These are phyloP conservation scores for Phrynosoma platyrhinos DNA, from an alignment of 2,113 vertebrate species.

Conservation along the genomic window DNA sequence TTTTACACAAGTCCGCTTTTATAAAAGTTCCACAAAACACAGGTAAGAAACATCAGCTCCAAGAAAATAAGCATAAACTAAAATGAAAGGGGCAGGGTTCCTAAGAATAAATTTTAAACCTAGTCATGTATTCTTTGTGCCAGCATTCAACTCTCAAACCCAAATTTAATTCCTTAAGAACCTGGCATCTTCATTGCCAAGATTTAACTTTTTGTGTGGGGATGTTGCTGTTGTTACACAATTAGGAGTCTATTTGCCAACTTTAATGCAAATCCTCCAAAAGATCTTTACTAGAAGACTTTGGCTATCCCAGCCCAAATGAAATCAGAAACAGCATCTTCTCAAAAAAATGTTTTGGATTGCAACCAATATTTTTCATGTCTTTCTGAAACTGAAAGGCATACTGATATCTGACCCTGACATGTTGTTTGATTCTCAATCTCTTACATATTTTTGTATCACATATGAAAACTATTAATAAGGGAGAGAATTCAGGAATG, in stretches of 20 bases:
- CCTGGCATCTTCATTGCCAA: background rate
- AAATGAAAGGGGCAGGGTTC: background rate
- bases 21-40: background rate
- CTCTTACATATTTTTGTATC: background rate
- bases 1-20: background rate
- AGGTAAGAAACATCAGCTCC: background rate
- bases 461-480: background rate
- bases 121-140: background rate
- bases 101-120: too few relatives aligned
- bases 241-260: background rate
- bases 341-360: too few relatives aligned
- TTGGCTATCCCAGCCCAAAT: background rate
- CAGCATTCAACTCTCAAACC: background rate
- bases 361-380: too few relatives aligned
- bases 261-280: background rate
- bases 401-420: background rate
- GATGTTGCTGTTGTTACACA: background rate
- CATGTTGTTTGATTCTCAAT: background rate
- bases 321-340: background rate
- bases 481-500: background rate
- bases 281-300: background rate
- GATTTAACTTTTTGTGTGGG: background rate
- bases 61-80: background rate
- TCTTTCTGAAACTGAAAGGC: too few relatives aligned
- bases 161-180: background rate